phyloP scores from a whole-genome alignment of 2,113 vertebrate genomes.

The Psilopogon haemacephalus region DNA sequence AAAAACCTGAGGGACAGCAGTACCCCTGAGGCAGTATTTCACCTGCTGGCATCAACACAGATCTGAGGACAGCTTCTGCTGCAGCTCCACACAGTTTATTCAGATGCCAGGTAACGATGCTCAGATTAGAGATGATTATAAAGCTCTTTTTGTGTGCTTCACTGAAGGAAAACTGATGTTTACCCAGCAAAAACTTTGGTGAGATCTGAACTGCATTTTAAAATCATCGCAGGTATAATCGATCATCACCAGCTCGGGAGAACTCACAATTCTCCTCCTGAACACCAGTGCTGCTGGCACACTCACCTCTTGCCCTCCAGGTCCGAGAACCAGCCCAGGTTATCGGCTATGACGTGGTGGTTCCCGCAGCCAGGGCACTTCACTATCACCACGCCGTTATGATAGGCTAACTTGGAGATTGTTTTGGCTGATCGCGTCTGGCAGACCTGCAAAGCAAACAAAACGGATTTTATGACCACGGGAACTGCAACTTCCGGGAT shows the following conservation, averaged over 20 bases:
- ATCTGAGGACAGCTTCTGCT: not conserved
- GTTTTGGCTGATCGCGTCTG: constrained; percentile 81
- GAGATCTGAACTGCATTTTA: accelerated
- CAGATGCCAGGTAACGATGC: accelerated
- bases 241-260: accelerated
- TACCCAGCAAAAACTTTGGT: accelerated
- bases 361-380: constrained; percentile 87
- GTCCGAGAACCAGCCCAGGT: constrained; percentile 93
- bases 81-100: not conserved
- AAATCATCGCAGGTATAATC: not conserved
- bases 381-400: constrained; percentile 90
- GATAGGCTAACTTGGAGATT: constrained; percentile 90
- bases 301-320: constrained; percentile 88
- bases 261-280: accelerated
- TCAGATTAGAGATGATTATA: accelerated
- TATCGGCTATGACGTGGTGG: constrained; percentile 93
- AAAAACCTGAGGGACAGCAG: not conserved
- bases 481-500: accelerated
- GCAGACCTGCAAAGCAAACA: constrained; percentile 82
- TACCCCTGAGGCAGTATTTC: not conserved
- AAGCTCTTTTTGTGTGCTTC: accelerated
- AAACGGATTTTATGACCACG: accelerated
- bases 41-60: not conserved
- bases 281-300: accelerated
- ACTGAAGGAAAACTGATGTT: accelerated